Evolutionary conservation across 64 coral and sea anemone species (phyloP), one percentile per base, ranked within the genome.

Genomic region (Montipora efflorescens): DNA sequence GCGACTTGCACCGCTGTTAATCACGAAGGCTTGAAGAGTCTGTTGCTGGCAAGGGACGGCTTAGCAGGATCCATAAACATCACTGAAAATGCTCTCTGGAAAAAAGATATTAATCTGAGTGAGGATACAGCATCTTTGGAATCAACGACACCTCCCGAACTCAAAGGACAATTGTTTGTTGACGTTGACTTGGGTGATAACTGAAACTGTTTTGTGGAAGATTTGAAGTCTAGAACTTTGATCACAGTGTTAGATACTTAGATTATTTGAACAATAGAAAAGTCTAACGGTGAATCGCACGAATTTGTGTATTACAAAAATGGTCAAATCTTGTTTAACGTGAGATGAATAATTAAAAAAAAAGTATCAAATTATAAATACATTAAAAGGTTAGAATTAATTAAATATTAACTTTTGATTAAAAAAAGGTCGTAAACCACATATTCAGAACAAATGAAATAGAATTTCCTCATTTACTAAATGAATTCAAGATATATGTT

Each of bases 21-120:
- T 68, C 90, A 95, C 67, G 81, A 95, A 46, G 93, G 96, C 74
- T 92, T 98, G 8, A 74, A 92, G 18, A 91, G 89, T 64, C 80
- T 98, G 5, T 73, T 81, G 20, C 87, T 83, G 16, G 74, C 83
- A 48, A 87, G 20, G 5, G 23, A 95, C 20, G 89, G 96, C 3
- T 45, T 90, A 48, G 89, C 67, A 11, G 83, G 76, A 20, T 86
- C 62, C 5, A 48, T 93, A 5, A 90, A 86, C 10, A 94, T 97
- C 67, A 94, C 67, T 16, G 94, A 93, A 49, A 98, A 98, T 50
- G 89, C 79, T 70, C 87, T 98, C n/a, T 98, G 96, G 96, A 83
- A 84, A 22, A 82, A 77, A 15, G 92, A 95, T 19, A 19, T 81
- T 69, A 82, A 75, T n/a, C 59, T 75, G 59, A 85, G 45, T 13